Evolutionary conservation across 2,888 invertebrate species (phyloP).

Genomic region (Troilus luridus): DNA sequence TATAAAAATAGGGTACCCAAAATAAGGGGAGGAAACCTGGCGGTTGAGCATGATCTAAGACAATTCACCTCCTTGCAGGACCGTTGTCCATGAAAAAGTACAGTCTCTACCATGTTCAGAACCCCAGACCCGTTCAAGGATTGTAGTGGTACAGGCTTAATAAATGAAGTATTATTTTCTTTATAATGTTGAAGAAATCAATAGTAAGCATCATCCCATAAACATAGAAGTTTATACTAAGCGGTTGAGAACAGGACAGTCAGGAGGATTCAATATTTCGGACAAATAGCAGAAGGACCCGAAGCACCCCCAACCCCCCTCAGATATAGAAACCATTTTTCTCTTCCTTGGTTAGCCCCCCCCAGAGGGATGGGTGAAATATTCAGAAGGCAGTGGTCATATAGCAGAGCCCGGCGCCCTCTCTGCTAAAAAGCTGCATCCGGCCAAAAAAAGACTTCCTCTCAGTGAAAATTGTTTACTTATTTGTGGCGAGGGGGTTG

Average conservation of each 20-base stretch:
- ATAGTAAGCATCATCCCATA: background rate
- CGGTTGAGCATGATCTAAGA: too few relatives aligned
- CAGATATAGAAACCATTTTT: constrained; percentile 38
- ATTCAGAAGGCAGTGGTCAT: constrained; percentile 22
- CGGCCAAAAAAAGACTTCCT: constrained; percentile 6
- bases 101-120: too few relatives aligned
- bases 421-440: constrained; percentile 25
- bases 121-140: too few relatives aligned
- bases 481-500: constrained; percentile 32
- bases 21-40: too few relatives aligned
- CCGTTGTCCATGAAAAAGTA: too few relatives aligned
- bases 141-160: too few relatives aligned
- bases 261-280: background rate
- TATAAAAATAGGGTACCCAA: too few relatives aligned
- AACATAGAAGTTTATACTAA: background rate
- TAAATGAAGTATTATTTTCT: background rate
- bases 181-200: background rate
- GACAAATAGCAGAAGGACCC: background rate
- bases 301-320: background rate
- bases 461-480: constrained; percentile 40
- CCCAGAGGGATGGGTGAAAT: background rate
- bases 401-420: background rate
- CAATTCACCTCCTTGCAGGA: too few relatives aligned
- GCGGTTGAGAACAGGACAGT: background rate
- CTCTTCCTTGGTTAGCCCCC: background rate